phyloP scores from a whole-genome alignment of 1,140 invertebrate genomes.

The Oryzaephilus surinamensis region DNA sequence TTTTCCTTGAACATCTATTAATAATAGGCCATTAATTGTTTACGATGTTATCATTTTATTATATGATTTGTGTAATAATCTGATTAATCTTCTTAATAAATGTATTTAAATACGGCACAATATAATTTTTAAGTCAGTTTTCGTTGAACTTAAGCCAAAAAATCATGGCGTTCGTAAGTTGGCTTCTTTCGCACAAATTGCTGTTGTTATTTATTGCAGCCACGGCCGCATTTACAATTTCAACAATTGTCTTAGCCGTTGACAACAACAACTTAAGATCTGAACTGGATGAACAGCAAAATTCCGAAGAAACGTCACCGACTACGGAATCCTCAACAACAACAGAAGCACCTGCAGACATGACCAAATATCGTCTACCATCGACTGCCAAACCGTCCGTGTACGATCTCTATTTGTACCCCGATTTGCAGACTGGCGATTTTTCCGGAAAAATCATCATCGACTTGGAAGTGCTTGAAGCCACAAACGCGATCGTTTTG shows the following conservation, averaged over 20 bases:
- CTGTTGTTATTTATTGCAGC: conserved; percentile 17
- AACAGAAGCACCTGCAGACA: conserved; percentile 10
- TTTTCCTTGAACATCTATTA: no score
- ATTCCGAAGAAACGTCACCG: conserved; percentile 2
- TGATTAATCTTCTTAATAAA: no score
- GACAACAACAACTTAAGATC: conserved; percentile 13
- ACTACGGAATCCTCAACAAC: conserved; percentile 3
- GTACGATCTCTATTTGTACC: conserved; percentile 67
- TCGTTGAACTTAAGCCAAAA: not conserved
- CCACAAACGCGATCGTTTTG: conserved; percentile 51
- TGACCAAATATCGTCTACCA: conserved; percentile 37
- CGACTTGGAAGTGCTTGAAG: conserved; percentile 44
- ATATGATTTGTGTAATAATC: no score
- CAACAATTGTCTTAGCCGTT: conserved; percentile 19
- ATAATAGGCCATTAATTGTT: no score
- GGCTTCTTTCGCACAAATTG: conserved; percentile 17
- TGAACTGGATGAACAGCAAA: conserved; percentile 13
- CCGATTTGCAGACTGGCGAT: conserved; percentile 57
- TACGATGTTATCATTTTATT: no score
- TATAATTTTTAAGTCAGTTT: no score
- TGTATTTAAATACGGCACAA: no score
- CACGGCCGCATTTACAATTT: conserved; percentile 16
- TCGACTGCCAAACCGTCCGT: conserved; percentile 53
- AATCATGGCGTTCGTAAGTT: conserved; percentile 16
- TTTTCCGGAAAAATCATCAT: conserved; percentile 57